A percentile compares a stretch with the other conserved stretches of the same genome.
Evolutionary conservation across 2,113 vertebrate genomes (phyloP).

Genomic region (Mohoua ochrocephala): DNA sequence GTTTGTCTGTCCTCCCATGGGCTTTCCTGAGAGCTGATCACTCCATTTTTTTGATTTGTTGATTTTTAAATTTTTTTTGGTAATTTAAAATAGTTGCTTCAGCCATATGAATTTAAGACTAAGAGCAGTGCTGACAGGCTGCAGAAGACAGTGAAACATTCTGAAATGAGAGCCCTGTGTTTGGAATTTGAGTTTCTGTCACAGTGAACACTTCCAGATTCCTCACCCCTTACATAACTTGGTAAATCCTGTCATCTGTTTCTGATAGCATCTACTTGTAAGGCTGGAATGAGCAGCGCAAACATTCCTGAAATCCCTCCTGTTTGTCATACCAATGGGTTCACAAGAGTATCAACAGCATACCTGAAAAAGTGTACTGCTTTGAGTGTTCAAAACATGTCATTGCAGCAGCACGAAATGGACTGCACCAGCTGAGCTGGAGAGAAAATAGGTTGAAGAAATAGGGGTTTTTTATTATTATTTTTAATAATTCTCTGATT

Average conservation of each 20-base stretch:
- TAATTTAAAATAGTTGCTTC: not conserved
- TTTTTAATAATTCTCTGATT: not conserved
- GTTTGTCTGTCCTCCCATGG: not conserved
- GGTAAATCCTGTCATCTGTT: constrained; percentile 9
- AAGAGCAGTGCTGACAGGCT: not conserved
- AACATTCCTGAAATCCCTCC: constrained; percentile 38
- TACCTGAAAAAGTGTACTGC: not conserved
- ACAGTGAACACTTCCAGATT: not conserved
- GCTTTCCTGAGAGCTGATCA: not conserved
- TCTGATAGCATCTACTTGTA: constrained; percentile 35
- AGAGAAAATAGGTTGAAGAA: not conserved
- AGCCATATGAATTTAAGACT: not conserved
- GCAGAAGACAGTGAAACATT: not conserved
- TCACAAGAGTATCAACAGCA: not conserved
- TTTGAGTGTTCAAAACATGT: not conserved
- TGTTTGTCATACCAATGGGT: not conserved
- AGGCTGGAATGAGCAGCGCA: constrained; percentile 24
- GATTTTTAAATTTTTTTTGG: not conserved
- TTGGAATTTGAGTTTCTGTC: constrained; percentile 15
- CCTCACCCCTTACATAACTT: not conserved
- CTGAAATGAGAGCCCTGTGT: not conserved
- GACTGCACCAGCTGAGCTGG: not conserved
- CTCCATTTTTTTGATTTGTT: not conserved
- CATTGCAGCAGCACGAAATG: not conserved
- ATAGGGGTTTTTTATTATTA: not conserved